Conservation (phyloP, 1,140 invertebrate species). For the Rhopalosiphum padi region DNA sequence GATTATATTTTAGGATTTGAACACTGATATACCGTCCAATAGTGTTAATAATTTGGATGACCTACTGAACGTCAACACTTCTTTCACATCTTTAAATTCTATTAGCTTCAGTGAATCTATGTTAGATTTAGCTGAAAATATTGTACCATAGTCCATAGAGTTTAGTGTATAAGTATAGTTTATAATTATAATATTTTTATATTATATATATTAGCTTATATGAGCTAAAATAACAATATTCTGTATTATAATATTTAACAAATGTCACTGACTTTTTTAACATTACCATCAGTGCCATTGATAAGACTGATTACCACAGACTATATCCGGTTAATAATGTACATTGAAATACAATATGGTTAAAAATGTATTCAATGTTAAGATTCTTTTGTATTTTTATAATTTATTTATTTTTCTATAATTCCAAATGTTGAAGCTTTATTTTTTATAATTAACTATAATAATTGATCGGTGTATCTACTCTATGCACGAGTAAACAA, state of each 20-base stretch:
- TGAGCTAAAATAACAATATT: background rate
- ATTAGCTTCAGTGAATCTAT: conserved; percentile 50
- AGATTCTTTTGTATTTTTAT: background rate
- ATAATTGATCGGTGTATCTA: background rate
- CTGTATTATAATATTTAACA: background rate
- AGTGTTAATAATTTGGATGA: conserved; percentile 53
- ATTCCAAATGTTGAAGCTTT: background rate
- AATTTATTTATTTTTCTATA: background rate
- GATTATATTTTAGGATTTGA: conserved; percentile 42
- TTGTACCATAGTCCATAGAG: conserved; percentile 12
- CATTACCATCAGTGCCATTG: background rate
- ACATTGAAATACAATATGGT: too few relatives aligned
- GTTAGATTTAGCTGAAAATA: conserved; percentile 35
- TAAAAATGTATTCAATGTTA: background rate
- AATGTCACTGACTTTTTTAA: background rate
- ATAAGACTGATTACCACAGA: background rate
- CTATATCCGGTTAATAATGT: background rate
- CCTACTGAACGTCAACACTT: conserved; percentile 39
- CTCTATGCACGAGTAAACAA: background rate
- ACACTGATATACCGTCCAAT: background rate
- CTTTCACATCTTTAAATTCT: conserved; percentile 46
- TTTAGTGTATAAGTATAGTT: background rate
- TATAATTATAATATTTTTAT: background rate
- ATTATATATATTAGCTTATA: background rate
- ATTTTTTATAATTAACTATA: background rate